Percentiles rank a stretch among this genome's conserved stretches.
phyloP scores from a whole-genome alignment of 2,888 invertebrate species.

The Orthosia incerta region DNA sequence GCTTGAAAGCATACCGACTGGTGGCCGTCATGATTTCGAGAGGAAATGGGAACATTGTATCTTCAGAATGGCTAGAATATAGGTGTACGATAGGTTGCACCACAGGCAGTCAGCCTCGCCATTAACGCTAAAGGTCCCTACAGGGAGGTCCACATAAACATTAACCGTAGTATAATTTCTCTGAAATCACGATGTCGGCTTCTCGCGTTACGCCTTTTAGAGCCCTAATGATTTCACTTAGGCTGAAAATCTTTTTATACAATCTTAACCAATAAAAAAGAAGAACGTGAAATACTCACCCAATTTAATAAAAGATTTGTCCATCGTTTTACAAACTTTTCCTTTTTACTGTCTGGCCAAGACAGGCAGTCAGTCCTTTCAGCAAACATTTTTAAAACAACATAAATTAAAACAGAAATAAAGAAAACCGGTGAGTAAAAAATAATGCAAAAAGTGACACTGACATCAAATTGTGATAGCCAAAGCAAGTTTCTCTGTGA shows the following conservation, averaged over 20 bases:
- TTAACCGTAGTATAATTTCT: not conserved
- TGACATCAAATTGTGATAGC: not conserved
- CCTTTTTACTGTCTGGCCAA: not conserved
- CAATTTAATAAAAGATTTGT: not conserved
- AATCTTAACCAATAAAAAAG: not conserved
- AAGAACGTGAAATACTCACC: not conserved
- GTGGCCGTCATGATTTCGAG: too few relatives aligned
- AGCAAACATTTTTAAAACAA: not conserved
- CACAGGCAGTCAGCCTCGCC: not conserved
- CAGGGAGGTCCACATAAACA: not conserved
- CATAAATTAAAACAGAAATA: not conserved
- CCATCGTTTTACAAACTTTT: not conserved
- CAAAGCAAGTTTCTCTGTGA: not conserved
- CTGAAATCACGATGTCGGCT: not conserved
- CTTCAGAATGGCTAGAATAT: too few relatives aligned
- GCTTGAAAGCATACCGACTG: too few relatives aligned
- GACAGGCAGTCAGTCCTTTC: not conserved
- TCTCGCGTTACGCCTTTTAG: not conserved
- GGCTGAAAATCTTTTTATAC: not conserved
- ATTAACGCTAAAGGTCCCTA: not conserved
- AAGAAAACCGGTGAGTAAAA: not conserved
- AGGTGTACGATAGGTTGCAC: not conserved
- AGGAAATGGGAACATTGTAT: too few relatives aligned
- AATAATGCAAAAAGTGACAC: not conserved
- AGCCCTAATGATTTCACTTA: not conserved